These are phyloP conservation scores for Dendrocopos noguchii DNA, from an alignment of 2,113 vertebrate species.

Conservation along the genomic window DNA sequence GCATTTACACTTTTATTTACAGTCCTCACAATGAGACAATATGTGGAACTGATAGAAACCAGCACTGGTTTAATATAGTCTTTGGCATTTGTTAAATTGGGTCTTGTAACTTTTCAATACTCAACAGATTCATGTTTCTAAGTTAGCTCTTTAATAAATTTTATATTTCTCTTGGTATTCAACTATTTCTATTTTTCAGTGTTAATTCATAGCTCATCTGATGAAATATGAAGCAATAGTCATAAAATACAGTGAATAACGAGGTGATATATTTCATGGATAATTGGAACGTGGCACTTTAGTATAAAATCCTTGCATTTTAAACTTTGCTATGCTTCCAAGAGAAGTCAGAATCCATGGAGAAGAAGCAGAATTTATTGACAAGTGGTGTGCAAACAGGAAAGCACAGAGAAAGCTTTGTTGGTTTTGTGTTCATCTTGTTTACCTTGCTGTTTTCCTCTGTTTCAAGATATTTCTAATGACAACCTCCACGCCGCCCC, in stretches of 20 bases:
- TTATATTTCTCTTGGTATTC: neutral
- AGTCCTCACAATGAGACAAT: neutral
- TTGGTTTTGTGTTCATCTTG: neutral
- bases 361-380: neutral
- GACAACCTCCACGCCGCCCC: neutral
- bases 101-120: neutral
- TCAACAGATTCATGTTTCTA: neutral
- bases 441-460: neutral
- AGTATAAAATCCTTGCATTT: neutral
- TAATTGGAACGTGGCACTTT: neutral
- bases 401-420: neutral
- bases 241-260: neutral
- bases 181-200: neutral
- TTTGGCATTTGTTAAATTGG: constrained; percentile 27
- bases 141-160: constrained; percentile 3
- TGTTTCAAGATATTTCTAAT: neutral
- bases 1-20: constrained; percentile 58
- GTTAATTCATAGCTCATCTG: neutral
- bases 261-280: neutral
- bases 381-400: neutral
- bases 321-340: neutral
- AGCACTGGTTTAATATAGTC: constrained; percentile 18
- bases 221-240: neutral
- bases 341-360: neutral
- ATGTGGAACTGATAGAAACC: neutral